A percentile compares a stretch with the other conserved stretches of the same genome.
phyloP scores from a whole-genome alignment of 2,888 invertebrate species.

The Callyntrura guangdongensis region DNA sequence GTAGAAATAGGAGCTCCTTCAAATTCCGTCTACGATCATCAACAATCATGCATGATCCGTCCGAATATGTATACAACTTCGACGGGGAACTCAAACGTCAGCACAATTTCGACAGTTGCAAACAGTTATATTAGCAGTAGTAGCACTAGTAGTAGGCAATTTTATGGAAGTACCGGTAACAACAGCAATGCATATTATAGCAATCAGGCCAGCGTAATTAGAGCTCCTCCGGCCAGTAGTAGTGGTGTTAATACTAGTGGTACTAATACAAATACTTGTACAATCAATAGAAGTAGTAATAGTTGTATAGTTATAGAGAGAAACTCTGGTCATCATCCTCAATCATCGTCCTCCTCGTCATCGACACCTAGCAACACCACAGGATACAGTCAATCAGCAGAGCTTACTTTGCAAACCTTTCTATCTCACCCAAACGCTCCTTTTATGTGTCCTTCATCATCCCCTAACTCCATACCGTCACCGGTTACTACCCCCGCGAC shows the following conservation, averaged over 20 bases:
- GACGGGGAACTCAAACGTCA: not conserved
- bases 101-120: not conserved
- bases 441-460: constrained; percentile 66
- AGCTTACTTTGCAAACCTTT: constrained; percentile 67
- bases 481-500: not conserved
- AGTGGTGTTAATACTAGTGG: constrained; percentile 55
- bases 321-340: constrained; percentile 38
- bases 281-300: constrained; percentile 53
- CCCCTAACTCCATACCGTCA: not conserved
- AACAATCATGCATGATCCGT: constrained; percentile 63
- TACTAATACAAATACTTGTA: constrained; percentile 44
- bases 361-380: not conserved
- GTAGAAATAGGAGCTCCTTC: not conserved
- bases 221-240: constrained; percentile 51
- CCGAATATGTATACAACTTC: constrained; percentile 47
- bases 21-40: constrained; percentile 29
- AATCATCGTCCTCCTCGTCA: not conserved
- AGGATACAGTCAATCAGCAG: constrained; percentile 32
- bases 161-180: not conserved
- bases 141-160: not conserved
- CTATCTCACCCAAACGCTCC: constrained; percentile 71
- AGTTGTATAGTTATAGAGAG: constrained; percentile 55
- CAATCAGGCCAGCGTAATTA: constrained; percentile 72
- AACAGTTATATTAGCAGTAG: constrained; percentile 50
- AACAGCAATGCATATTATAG: constrained; percentile 23